These are phyloP conservation scores for Eurosta solidaginis DNA, from an alignment of 1,140 invertebrate genomes.

Conservation along the genomic window DNA sequence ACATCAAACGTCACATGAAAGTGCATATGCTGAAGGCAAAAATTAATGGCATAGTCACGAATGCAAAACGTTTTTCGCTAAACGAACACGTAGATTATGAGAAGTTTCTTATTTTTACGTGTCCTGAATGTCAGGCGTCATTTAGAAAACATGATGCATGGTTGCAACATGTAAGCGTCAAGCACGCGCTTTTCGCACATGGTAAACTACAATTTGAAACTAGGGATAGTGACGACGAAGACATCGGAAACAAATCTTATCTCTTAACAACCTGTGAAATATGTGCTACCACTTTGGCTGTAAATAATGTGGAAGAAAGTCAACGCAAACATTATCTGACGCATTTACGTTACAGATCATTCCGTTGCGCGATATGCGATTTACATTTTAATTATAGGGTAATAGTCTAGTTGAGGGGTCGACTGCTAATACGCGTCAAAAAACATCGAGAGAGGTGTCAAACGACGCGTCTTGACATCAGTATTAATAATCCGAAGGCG, in stretches of 20 bases:
- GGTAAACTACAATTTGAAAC: constrained; percentile 1
- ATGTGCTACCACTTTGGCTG: neutral
- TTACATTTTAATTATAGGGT: neutral
- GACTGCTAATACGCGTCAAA: too few relatives aligned
- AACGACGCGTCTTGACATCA: too few relatives aligned
- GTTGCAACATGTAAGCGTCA: neutral
- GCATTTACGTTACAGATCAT: neutral
- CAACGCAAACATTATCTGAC: constrained; percentile 15
- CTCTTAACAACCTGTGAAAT: constrained; percentile 8
- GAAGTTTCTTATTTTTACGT: constrained; percentile 4
- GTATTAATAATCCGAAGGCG: too few relatives aligned
- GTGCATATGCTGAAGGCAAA: constrained; percentile 27
- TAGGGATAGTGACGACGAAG: neutral
- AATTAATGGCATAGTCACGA: neutral
- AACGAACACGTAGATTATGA: neutral
- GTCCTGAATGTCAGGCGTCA: neutral
- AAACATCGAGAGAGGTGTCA: too few relatives aligned
- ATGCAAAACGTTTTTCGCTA: neutral
- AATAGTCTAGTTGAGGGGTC: too few relatives aligned
- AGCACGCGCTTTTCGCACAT: neutral
- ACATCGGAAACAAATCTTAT: neutral
- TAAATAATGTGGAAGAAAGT: neutral
- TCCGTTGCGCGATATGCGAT: constrained; percentile 16
- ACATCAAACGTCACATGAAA: constrained; percentile 7
- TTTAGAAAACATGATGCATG: neutral